Conservation (phyloP, 2,888 invertebrate genomes). For the Drosophila picticornis region DNA sequence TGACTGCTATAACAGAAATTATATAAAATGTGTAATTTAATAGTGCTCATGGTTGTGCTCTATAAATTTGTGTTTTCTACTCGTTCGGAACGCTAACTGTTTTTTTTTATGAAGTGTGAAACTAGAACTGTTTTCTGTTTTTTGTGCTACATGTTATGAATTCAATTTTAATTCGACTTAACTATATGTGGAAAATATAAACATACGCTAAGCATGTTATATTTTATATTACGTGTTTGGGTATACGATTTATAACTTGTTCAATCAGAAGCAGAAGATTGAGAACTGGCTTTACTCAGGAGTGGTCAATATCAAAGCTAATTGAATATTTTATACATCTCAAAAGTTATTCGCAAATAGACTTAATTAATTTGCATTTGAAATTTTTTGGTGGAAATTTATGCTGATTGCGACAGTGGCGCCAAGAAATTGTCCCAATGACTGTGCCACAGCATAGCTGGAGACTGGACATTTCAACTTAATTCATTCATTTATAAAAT, state of each 20-base stretch:
- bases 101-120: neutral
- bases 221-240: neutral
- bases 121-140: constrained; percentile 1
- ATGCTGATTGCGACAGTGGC: constrained; percentile 57
- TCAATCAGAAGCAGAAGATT: neutral
- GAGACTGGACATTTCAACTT: constrained; percentile 26
- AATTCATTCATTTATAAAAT: constrained; percentile 39
- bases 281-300: neutral
- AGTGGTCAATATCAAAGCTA: neutral
- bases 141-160: constrained; percentile 1
- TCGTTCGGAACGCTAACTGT: constrained; percentile 39
- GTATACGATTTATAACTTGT: neutral
- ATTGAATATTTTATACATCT: neutral
- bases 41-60: constrained; percentile 2
- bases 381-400: constrained; percentile 38
- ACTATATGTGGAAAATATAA: neutral
- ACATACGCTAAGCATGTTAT: neutral
- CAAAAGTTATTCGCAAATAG: constrained; percentile 31
- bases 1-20: neutral
- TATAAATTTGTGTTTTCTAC: constrained; percentile 9
- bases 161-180: neutral
- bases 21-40: constrained; percentile 24
- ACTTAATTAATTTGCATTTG: constrained; percentile 44
- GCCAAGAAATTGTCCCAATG: constrained; percentile 38
- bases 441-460: constrained; percentile 2